phyloP scores from a whole-genome alignment of 2,113 vertebrate genomes.

The Chloroceryle aenea region DNA sequence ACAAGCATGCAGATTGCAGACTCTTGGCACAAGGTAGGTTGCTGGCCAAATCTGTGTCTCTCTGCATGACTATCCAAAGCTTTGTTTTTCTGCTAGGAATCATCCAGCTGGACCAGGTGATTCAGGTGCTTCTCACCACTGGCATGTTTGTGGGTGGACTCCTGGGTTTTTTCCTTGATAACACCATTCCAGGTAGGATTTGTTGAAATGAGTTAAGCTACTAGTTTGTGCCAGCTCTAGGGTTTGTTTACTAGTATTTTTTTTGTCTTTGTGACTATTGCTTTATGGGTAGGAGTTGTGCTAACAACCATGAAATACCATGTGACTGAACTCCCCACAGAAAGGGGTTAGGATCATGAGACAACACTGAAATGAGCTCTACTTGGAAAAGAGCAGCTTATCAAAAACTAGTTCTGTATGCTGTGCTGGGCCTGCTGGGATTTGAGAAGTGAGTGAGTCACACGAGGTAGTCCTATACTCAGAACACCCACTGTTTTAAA shows the following conservation, averaged over 20 bases:
- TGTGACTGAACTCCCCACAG: background rate
- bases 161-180: conserved; percentile 92
- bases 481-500: background rate
- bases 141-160: conserved; percentile 96
- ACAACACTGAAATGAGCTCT: background rate
- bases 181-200: conserved; percentile 91
- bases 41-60: background rate
- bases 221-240: background rate
- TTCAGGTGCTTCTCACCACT: conserved; percentile 93
- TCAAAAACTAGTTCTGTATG: background rate
- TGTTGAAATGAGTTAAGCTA: background rate
- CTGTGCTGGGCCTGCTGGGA: background rate
- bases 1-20: background rate
- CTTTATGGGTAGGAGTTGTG: background rate
- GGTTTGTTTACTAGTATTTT: background rate
- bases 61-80: background rate
- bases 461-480: background rate
- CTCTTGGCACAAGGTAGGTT: background rate
- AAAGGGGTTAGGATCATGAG: background rate
- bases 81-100: conserved; percentile 78
- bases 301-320: background rate
- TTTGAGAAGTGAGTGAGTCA: background rate
- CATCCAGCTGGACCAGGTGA: conserved; percentile 88
- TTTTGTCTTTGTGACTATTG: background rate
- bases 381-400: background rate